These are phyloP conservation scores for Sylvicapra grimmia DNA, from an alignment of 2,113 vertebrate species.

Conservation along the genomic window DNA sequence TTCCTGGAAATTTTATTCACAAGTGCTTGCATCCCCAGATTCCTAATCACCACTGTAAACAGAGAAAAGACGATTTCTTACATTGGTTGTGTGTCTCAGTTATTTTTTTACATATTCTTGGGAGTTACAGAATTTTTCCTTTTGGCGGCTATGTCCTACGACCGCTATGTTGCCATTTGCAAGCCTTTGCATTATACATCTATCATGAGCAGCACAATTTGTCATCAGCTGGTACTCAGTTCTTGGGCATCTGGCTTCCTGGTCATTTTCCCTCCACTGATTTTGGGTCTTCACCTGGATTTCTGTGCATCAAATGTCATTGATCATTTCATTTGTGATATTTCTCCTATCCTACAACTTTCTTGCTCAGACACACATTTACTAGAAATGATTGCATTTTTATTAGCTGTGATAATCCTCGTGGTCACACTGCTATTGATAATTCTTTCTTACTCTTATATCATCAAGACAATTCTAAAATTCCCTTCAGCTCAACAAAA, in stretches of 20 bases:
- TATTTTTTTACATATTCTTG: constrained; percentile 25
- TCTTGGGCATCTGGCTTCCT: constrained; percentile 39
- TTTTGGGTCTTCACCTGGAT: background rate
- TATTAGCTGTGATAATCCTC: background rate
- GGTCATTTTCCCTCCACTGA: background rate
- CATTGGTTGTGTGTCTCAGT: background rate
- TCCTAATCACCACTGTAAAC: background rate
- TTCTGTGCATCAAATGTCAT: constrained; percentile 50
- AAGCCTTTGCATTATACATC: constrained; percentile 31
- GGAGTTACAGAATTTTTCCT: constrained; percentile 48
- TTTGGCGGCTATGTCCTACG: constrained; percentile 35
- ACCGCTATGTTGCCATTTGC: constrained; percentile 44
- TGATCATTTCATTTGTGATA: constrained; percentile 59
- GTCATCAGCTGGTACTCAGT: background rate
- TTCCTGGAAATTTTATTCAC: constrained; percentile 53
- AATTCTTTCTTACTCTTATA: constrained; percentile 29
- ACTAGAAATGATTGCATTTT: constrained; percentile 16
- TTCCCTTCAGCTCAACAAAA: constrained; percentile 36
- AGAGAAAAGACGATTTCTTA: background rate
- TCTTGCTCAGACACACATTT: constrained; percentile 54
- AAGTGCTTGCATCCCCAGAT: constrained; percentile 48
- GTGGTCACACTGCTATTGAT: background rate
- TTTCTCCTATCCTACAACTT: constrained; percentile 33
- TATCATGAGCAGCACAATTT: background rate
- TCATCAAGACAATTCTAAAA: constrained; percentile 30